Conservation (phyloP, 2,113 vertebrate genomes). For the Menura novaehollandiae region DNA sequence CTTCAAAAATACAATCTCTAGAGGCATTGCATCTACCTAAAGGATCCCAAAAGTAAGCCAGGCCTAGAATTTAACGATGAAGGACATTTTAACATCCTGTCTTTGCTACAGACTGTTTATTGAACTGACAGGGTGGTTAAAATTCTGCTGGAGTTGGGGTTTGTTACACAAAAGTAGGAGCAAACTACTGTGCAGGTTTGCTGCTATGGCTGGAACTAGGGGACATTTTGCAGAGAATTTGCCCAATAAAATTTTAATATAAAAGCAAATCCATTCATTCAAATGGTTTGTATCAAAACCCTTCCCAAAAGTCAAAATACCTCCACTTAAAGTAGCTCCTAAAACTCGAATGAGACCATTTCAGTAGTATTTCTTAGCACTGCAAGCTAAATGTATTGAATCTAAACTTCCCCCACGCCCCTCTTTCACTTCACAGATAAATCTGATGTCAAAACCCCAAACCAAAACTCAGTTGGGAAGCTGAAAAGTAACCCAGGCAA, state of each 20-base stretch:
- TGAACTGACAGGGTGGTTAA: background rate
- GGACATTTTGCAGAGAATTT: background rate
- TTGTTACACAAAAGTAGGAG: background rate
- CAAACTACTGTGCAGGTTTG: background rate
- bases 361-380: background rate
- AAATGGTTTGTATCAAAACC: background rate
- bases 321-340: background rate
- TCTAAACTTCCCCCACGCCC: background rate
- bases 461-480: background rate
- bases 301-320: background rate
- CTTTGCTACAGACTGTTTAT: background rate
- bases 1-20: background rate
- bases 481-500: conserved; percentile 23
- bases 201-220: background rate
- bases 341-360: background rate
- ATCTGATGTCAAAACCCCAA: background rate
- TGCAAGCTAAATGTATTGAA: background rate
- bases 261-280: background rate
- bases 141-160: background rate
- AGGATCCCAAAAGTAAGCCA: background rate
- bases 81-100: background rate
- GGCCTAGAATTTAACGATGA: background rate
- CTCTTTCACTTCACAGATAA: background rate
- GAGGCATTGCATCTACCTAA: background rate
- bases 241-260: background rate